Evolutionary conservation across 2,797 vertebrate genomes (phyloP).

Genomic region (Helicolenus hilgendorfi): DNA sequence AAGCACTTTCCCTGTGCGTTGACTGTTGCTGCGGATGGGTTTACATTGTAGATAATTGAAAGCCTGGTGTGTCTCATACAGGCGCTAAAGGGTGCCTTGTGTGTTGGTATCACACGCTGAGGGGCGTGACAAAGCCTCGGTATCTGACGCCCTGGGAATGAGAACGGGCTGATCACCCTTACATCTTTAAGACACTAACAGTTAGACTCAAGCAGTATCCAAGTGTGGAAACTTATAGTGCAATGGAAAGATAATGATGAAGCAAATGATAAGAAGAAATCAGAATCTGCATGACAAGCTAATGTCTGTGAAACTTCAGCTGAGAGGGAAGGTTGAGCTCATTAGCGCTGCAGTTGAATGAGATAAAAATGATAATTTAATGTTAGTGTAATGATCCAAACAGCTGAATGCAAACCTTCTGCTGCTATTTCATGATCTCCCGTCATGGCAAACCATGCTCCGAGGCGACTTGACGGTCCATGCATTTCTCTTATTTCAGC

Average conservation of each 20-base stretch:
- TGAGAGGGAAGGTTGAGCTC: conserved; percentile 44
- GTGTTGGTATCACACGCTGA: not conserved
- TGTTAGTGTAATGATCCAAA: conserved; percentile 65
- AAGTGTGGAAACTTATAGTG: conserved; percentile 10
- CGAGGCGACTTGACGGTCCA: conserved; percentile 36
- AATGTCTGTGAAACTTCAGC: conserved; percentile 47
- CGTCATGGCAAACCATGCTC: conserved; percentile 59
- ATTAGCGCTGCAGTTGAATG: conserved; percentile 46
- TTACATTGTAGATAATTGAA: no score
- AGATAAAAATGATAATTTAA: conserved; percentile 60
- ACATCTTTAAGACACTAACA: not conserved
- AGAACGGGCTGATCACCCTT: not conserved
- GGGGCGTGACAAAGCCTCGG: not conserved
- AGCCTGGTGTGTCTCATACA: no score
- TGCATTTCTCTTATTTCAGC: conserved; percentile 52
- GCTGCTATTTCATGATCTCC: conserved; percentile 29
- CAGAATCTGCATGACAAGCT: conserved; percentile 16
- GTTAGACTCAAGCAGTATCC: conserved; percentile 14
- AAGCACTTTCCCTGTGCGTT: no score
- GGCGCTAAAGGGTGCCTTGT: not conserved
- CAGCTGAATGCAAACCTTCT: conserved; percentile 22
- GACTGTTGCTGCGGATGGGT: accelerated
- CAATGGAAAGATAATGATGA: conserved; percentile 25
- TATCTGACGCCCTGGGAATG: not conserved
- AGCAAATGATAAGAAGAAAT: conserved; percentile 27